Conservation (phyloP, 2,113 vertebrate genomes). For the Syngnathoides biaculeatus region DNA sequence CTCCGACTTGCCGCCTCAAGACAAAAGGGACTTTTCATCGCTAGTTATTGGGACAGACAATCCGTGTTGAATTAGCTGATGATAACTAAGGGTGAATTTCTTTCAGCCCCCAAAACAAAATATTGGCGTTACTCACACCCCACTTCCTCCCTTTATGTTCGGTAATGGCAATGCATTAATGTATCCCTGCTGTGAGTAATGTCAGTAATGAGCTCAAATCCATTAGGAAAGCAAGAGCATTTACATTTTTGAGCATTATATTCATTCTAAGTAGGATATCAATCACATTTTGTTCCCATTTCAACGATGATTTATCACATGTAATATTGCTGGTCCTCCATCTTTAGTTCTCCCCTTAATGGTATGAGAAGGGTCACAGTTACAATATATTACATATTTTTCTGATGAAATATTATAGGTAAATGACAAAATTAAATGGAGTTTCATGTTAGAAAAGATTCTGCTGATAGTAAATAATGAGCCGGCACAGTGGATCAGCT, state of each 20-base stretch:
- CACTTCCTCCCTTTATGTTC: slow-evolving; percentile 3
- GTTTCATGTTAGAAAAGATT: background rate
- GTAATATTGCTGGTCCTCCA: background rate
- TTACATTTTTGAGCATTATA: slow-evolving; percentile 4
- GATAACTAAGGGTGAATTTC: background rate
- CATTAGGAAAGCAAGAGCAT: slow-evolving; percentile 5
- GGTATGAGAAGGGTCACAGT: background rate
- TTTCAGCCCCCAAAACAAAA: background rate
- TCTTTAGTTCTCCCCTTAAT: background rate
- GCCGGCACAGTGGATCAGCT: no score
- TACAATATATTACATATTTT: background rate
- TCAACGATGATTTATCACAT: slow-evolving; percentile 4
- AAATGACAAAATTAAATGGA: background rate
- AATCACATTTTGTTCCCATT: slow-evolving; percentile 1
- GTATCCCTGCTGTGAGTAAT: slow-evolving; percentile 3
- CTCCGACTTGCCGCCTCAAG: slow-evolving; percentile 24
- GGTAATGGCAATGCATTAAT: slow-evolving; percentile 10
- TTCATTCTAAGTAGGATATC: background rate
- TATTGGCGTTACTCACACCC: background rate
- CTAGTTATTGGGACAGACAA: slow-evolving; percentile 14
- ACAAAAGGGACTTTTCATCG: slow-evolving; percentile 36
- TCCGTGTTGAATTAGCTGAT: background rate
- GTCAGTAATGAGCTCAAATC: slow-evolving; percentile 5
- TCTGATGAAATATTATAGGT: background rate
- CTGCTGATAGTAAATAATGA: no score